Evolutionary conservation across 2,797 vertebrate genomes (phyloP), one percentile per base, ranked within the genome.

Genomic region (Phylloscopus collybita): DNA sequence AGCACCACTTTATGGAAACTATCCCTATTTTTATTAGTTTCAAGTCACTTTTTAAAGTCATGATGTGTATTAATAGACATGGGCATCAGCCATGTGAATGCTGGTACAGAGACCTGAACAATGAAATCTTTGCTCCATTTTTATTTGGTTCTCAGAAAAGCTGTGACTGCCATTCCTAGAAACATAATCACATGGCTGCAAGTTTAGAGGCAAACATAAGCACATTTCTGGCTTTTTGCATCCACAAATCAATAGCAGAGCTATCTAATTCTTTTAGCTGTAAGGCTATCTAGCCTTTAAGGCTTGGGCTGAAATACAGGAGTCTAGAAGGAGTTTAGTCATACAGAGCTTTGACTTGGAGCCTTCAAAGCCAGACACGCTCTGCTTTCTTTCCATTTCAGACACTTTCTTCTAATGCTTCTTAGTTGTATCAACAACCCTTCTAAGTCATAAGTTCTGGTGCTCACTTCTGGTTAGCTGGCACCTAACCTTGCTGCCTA

Each of bases 21-120:
- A 74, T 71, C 53, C 45, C 51, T 66, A 56, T 66, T 93, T 95
- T 96, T 88, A 90, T 76, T 88, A 92, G 54, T 82, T 96, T 93
- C 56, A 86, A 84, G 74, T 70, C 49, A 86, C 51, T 93, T 93
- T 91, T 88, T 30, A 54, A 84, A 94, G 44, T 50, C 51, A 73
- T 84, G 73, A 74, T 45, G 30, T 23, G 36, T 18, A 83, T 66
- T 70, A 94, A 84, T 29, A 93, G 60, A 76, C 32, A 65, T 7
- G 27, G 36, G 54, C 51, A 92, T 36, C 19, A 76, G 76, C 21
- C 44, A n/a, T 4, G 20, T n/a, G 40, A 78, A 69, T 30, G 21
- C 38, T 42, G 22, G 30, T 62, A 64, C 13, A 84, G 44, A 30
- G n/a, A 89, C n/a, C 13, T 59, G 60, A 90, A 80, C 32, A 62